phyloP scores from a whole-genome alignment of 2,797 vertebrate genomes.

The Mus spretus region DNA sequence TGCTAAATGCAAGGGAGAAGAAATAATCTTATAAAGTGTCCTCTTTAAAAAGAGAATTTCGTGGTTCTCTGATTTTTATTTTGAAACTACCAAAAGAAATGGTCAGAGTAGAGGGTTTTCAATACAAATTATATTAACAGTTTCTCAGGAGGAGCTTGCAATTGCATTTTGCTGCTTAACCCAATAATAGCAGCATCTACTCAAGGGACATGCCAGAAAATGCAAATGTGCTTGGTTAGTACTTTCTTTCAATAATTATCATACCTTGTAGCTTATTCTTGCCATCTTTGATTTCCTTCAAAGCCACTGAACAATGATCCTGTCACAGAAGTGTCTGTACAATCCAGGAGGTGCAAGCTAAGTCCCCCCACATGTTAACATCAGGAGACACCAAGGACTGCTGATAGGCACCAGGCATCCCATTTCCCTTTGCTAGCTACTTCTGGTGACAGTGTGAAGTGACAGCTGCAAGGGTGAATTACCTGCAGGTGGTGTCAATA shows the following conservation, averaged over 20 bases:
- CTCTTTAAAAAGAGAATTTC: slow-evolving; percentile 47
- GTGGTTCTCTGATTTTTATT: slow-evolving; percentile 42
- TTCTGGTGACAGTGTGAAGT: slow-evolving; percentile 71
- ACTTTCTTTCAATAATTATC: slow-evolving; percentile 57
- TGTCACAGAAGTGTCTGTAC: slow-evolving; percentile 18
- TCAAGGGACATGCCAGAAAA: slow-evolving; percentile 45
- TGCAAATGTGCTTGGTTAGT: slow-evolving; percentile 9
- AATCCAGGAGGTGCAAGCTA: not conserved
- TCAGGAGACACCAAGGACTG: not conserved
- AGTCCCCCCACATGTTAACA: not conserved
- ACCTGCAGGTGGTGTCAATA: slow-evolving; percentile 75
- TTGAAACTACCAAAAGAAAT: slow-evolving; percentile 53
- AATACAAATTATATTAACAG: not conserved
- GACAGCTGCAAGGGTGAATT: slow-evolving; percentile 76
- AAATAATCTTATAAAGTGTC: slow-evolving; percentile 69
- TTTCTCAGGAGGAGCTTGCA: slow-evolving; percentile 36
- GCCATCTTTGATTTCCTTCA: not conserved
- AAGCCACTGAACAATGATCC: not conserved
- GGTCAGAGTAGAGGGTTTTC: not conserved
- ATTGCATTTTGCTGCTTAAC: slow-evolving; percentile 46
- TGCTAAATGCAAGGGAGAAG: slow-evolving; percentile 51
- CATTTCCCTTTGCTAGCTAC: slow-evolving; percentile 70
- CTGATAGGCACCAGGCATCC: slow-evolving; percentile 49
- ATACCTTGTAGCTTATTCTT: not conserved
- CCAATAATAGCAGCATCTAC: slow-evolving; percentile 31